These are phyloP conservation scores for Drosophila niveifrons DNA, from an alignment of 2,888 invertebrate genomes.

Conservation along the genomic window DNA sequence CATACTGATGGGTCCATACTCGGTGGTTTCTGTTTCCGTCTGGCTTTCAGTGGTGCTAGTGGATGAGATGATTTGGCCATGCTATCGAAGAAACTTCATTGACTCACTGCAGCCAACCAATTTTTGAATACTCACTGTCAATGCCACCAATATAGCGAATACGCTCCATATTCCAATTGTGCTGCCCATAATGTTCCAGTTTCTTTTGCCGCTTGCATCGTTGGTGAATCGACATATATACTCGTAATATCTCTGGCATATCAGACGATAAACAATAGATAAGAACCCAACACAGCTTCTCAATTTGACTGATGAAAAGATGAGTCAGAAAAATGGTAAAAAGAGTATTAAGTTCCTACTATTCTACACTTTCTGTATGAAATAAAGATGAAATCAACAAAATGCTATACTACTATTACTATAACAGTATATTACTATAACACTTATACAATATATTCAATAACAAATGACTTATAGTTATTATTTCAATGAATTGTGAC, in stretches of 20 bases:
- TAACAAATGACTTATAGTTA: too few species aligned
- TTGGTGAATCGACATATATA: conserved; percentile 37
- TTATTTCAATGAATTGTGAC: too few species aligned
- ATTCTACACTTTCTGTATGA: background rate
- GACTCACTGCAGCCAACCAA: background rate
- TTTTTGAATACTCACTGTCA: conserved; percentile 46
- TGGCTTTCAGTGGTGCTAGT: conserved; percentile 21
- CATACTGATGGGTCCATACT: conserved; percentile 66
- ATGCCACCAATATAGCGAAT: conserved; percentile 31
- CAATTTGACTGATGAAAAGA: conserved; percentile 44
- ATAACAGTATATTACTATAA: too few species aligned
- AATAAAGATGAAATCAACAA: too few species aligned
- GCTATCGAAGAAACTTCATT: conserved; percentile 12
- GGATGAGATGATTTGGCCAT: conserved; percentile 5
- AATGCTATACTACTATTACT: too few species aligned
- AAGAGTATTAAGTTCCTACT: background rate
- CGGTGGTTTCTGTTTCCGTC: conserved; percentile 51
- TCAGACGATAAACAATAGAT: conserved; percentile 12
- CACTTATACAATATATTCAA: too few species aligned
- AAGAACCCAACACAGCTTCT: conserved; percentile 43
- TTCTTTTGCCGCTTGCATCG: conserved; percentile 10
- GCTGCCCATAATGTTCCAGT: conserved; percentile 44
- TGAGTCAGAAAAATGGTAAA: background rate
- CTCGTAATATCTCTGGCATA: conserved; percentile 2
- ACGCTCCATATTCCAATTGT: conserved; percentile 34